Evolutionary conservation across 2,888 invertebrate genomes (phyloP).

Genomic region (Callyntrura sp.): DNA sequence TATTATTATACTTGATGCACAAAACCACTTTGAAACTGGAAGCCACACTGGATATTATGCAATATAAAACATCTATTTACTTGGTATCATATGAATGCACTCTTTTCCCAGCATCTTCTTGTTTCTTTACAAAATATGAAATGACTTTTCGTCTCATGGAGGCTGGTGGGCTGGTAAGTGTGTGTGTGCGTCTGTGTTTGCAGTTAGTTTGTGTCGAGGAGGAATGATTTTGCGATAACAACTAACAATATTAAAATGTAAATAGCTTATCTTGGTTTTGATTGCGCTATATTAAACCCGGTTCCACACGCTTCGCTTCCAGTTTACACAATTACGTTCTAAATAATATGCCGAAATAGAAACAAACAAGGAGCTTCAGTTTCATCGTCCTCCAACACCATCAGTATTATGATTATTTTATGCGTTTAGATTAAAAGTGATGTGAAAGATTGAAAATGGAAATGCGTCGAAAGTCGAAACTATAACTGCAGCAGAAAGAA

Average conservation of each 20-base stretch:
- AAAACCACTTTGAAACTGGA: slow-evolving; percentile 35
- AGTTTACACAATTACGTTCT: slow-evolving; percentile 52
- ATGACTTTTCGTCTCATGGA: slow-evolving; percentile 55
- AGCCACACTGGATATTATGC: neutral
- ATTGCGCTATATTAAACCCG: slow-evolving; percentile 45
- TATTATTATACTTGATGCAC: slow-evolving; percentile 62
- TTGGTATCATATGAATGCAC: neutral
- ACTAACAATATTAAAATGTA: slow-evolving; percentile 74
- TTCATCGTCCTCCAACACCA: slow-evolving; percentile 9
- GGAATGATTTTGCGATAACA: slow-evolving; percentile 77
- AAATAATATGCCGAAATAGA: neutral
- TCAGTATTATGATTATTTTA: slow-evolving; percentile 6
- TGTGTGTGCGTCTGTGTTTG: neutral
- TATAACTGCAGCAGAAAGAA: neutral
- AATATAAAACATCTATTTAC: slow-evolving; percentile 35
- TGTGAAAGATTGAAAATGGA: slow-evolving; percentile 28
- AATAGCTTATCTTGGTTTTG: slow-evolving; percentile 69
- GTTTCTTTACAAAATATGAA: slow-evolving; percentile 59
- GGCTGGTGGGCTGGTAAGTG: slow-evolving; percentile 5
- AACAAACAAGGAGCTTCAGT: slow-evolving; percentile 20
- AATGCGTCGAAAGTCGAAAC: slow-evolving; percentile 21
- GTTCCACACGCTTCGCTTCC: slow-evolving; percentile 60
- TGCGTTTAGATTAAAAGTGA: slow-evolving; percentile 31
- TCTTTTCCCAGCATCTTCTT: slow-evolving; percentile 46
- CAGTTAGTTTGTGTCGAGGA: slow-evolving; percentile 26